Conservation (phyloP, 2,888 invertebrate genomes). For the Trissolcus japonicus region DNA sequence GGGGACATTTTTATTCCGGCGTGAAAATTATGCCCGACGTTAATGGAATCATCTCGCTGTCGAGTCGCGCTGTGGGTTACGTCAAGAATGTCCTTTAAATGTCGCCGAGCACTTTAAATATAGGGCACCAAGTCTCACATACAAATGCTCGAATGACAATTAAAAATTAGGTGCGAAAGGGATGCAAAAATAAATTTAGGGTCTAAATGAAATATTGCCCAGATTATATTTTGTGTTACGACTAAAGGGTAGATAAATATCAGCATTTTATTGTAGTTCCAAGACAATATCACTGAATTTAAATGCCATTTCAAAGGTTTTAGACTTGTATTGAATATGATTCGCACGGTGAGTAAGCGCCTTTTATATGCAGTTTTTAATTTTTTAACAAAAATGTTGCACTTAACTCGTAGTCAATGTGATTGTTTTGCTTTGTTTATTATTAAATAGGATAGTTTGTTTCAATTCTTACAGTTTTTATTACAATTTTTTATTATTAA, state of each 20-base stretch:
- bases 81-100: slow-evolving; percentile 59
- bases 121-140: slow-evolving; percentile 44
- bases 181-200: slow-evolving; percentile 26
- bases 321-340: too few relatives aligned
- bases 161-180: slow-evolving; percentile 46
- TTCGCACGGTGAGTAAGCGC: too few relatives aligned
- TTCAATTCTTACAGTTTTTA: too few relatives aligned
- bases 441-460: too few relatives aligned
- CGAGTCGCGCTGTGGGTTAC: slow-evolving; percentile 37
- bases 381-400: too few relatives aligned
- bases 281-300: slow-evolving; percentile 14
- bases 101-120: slow-evolving; percentile 50
- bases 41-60: slow-evolving; percentile 54
- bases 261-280: slow-evolving; percentile 26
- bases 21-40: slow-evolving; percentile 53
- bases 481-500: not conserved
- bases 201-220: slow-evolving; percentile 11
- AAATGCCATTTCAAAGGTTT: slow-evolving; percentile 38
- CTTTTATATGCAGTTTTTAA: too few relatives aligned
- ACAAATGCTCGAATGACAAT: slow-evolving; percentile 40
- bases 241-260: slow-evolving; percentile 48
- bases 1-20: slow-evolving; percentile 52
- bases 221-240: slow-evolving; percentile 28
- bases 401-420: too few relatives aligned
- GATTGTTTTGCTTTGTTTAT: too few relatives aligned